Evolutionary conservation across 2,797 vertebrate genomes (phyloP).

Genomic region (Takifugu rubripes): DNA sequence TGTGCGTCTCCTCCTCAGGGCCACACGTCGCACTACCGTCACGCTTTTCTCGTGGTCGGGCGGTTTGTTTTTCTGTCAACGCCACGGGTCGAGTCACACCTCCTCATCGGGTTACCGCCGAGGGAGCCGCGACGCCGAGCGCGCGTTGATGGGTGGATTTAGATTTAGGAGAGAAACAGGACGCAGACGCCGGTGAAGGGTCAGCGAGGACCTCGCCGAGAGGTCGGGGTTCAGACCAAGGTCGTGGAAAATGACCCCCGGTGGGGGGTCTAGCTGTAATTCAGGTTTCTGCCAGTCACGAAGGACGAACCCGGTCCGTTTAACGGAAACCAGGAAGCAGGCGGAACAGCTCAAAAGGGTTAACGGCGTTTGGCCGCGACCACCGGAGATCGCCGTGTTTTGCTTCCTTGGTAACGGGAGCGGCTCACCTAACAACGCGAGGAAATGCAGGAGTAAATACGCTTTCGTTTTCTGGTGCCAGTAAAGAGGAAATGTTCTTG

Average conservation of each 20-base stretch:
- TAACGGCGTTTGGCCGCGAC: background rate
- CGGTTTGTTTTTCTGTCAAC: slow-evolving; percentile 2
- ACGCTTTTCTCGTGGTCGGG: slow-evolving; percentile 29
- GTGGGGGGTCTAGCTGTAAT: background rate
- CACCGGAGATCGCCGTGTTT: too few species aligned
- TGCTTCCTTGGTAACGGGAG: too few species aligned
- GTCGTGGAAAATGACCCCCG: slow-evolving; percentile 38
- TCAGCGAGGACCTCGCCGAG: slow-evolving; percentile 36
- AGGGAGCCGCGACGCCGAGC: slow-evolving; percentile 22
- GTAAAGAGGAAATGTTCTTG: slow-evolving; percentile 63
- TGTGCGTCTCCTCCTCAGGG: too few species aligned
- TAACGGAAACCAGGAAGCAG: slow-evolving; percentile 17
- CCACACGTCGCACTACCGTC: slow-evolving; percentile 3
- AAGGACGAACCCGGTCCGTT: slow-evolving; percentile 35
- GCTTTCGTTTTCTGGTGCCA: slow-evolving; percentile 48
- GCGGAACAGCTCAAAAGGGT: slow-evolving; percentile 12
- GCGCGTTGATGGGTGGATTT: slow-evolving; percentile 56
- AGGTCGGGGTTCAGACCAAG: slow-evolving; percentile 65
- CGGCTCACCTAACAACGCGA: too few species aligned
- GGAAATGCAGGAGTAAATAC: background rate
- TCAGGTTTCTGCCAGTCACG: slow-evolving; percentile 6
- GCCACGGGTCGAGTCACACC: slow-evolving; percentile 10
- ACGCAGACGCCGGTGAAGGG: slow-evolving; percentile 40
- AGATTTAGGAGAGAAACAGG: slow-evolving; percentile 62
- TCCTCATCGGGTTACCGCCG: slow-evolving; percentile 39